A percentile compares a stretch with the other conserved stretches of the same genome.
These are phyloP conservation scores for Coilia nasus DNA, from an alignment of 2,797 vertebrate genomes.

Conservation along the genomic window DNA sequence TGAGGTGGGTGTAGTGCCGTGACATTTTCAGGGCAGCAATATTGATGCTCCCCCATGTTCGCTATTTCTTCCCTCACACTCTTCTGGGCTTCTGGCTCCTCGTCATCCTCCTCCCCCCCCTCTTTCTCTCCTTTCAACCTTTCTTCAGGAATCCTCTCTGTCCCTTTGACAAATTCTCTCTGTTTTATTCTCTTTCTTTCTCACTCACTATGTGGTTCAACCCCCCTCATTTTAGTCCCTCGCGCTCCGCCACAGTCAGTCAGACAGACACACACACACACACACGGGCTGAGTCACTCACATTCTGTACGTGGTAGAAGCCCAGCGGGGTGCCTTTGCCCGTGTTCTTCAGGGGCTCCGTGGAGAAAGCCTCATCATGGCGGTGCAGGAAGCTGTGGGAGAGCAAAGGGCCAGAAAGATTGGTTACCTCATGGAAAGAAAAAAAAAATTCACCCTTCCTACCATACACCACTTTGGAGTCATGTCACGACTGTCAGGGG, in stretches of 20 bases:
- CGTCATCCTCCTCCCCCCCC: neutral
- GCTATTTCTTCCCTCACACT: neutral
- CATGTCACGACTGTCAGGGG: neutral
- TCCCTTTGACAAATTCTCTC: neutral
- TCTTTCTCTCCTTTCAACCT: neutral
- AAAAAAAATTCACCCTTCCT: neutral
- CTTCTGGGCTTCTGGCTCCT: neutral
- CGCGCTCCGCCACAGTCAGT: neutral
- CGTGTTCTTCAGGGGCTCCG: conserved; percentile 94
- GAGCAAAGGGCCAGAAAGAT: neutral
- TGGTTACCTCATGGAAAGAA: neutral
- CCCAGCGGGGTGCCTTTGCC: conserved; percentile 91
- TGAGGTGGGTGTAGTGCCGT: conserved; percentile 6
- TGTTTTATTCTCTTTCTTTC: neutral
- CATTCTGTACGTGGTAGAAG: conserved; percentile 98
- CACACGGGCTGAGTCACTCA: conserved; percentile 68
- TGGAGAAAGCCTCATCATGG: conserved; percentile 98
- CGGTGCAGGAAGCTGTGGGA: conserved; percentile 91
- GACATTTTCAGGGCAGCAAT: conserved; percentile 21
- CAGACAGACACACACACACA: neutral
- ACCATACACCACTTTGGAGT: neutral
- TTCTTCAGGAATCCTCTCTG: neutral
- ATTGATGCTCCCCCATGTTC: conserved; percentile 1
- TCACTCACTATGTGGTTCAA: neutral
- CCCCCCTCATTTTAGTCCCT: neutral